Evolutionary conservation across 2,797 vertebrate species (phyloP), one percentile per base, ranked within the genome.

Genomic region (Triplophysa yarkandensis): DNA sequence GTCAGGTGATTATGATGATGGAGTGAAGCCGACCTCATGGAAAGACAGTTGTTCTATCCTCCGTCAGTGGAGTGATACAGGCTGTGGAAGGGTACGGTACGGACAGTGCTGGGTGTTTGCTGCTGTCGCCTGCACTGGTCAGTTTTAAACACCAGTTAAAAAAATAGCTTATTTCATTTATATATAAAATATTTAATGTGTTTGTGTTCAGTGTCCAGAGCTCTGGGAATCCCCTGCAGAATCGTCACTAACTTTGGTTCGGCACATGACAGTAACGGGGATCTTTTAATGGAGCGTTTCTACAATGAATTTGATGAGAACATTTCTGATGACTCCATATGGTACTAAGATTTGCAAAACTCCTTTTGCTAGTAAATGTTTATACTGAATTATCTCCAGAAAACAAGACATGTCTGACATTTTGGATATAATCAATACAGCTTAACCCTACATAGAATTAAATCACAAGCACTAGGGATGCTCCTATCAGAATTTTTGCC

Each of bases 41-140:
- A 94, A 83, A 0, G 94, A 95, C 58, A 98, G 96, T 0, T 91
- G 95, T 86, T 92, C 94, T 69, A 97, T 98, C 70, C 91, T 98
- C 68, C 87, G 80, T 36, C 90, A 91, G 80, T 99, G 97, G 97
- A 90, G 90, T 69, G 78, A 66, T 0, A 81, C 84, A 0, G 83
- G 90, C 2, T 97, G 94, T 82, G 88, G 92, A 65, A 93, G 90
- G 0, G 95, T 99, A 82, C 91, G 93, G 48, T 99, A 94, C 0
- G 97, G 96, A 65, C 97, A 99, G 87, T 99, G 97, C 88, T 99
- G 97, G 97, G 97, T 98, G 76, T 99, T 98, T 3, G 96, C 97
- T 0, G 96, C 96, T 0, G 95, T 99, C 79, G 95, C 93, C 0
- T 98, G 97, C 85, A 90, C 96, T 10, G 90, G 97, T 98, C 13